phyloP scores from a whole-genome alignment of 2,113 vertebrate species.

The Paracanthobrama guichenoti region DNA sequence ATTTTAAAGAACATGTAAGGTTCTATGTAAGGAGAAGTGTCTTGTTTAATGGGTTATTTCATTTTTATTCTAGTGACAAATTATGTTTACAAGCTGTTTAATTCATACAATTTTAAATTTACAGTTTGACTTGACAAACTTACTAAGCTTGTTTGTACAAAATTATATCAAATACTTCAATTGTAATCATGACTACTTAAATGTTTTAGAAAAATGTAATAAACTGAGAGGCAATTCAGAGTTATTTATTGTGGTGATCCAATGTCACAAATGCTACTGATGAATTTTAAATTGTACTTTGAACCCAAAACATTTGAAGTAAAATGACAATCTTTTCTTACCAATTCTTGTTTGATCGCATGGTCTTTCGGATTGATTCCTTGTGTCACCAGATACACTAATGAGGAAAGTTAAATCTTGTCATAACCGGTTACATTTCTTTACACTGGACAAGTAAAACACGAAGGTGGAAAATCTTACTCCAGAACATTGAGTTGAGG shows the following conservation, averaged over 20 bases:
- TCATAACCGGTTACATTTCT: not conserved
- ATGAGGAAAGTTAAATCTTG: conserved; percentile 37
- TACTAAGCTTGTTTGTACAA: not conserved
- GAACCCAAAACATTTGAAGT: not conserved
- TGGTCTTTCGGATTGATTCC: conserved; percentile 96
- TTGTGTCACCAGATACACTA: conserved; percentile 92
- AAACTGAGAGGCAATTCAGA: not conserved
- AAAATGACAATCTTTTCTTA: conserved; percentile 66
- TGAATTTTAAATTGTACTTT: not conserved
- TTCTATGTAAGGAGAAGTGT: no score
- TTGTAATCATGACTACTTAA: no score
- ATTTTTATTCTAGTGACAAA: no score
- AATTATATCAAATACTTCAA: not conserved
- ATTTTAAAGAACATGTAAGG: no score
- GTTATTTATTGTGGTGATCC: not conserved
- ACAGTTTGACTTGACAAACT: not conserved
- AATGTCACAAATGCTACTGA: not conserved
- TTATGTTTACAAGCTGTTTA: no score
- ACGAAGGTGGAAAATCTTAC: conserved; percentile 75
- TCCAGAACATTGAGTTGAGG: conserved; percentile 97
- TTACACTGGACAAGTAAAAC: not conserved
- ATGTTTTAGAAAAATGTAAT: no score
- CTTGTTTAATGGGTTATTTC: no score
- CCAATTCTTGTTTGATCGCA: conserved; percentile 94
- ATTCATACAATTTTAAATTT: no score